phyloP scores from a whole-genome alignment of 2,888 invertebrate species.

The Clivina fossor region DNA sequence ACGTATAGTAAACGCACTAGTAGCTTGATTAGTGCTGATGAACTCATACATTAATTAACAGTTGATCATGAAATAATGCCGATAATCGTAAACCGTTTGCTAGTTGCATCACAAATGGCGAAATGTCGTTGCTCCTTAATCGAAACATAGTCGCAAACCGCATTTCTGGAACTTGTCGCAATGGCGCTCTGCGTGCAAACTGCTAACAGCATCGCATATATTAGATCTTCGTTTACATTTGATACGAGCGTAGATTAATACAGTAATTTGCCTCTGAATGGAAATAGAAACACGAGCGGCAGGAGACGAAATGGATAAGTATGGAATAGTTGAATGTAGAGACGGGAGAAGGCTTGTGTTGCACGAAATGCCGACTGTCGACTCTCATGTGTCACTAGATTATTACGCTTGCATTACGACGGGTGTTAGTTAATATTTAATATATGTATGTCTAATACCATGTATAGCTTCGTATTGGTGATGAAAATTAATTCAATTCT shows the following conservation, averaged over 20 bases:
- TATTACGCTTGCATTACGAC: conserved; percentile 19
- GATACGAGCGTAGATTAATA: conserved; percentile 21
- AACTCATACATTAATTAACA: conserved; percentile 23
- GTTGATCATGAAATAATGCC: conserved; percentile 23
- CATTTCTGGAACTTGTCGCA: background rate
- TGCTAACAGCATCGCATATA: conserved; percentile 16
- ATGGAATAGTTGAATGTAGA: background rate
- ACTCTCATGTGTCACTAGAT: conserved; percentile 15
- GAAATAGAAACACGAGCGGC: conserved; percentile 3
- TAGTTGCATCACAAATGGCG: too few relatives aligned
- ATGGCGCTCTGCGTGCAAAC: conserved; percentile 2
- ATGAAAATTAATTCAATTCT: too few relatives aligned
- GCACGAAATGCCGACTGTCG: background rate
- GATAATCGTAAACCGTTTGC: conserved; percentile 14
- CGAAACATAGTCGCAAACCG: background rate
- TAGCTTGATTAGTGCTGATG: conserved; percentile 19
- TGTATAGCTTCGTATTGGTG: too few relatives aligned
- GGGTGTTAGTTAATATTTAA: conserved; percentile 17
- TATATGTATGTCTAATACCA: too few relatives aligned
- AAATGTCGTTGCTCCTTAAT: background rate
- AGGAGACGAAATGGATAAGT: too few relatives aligned
- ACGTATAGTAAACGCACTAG: too few relatives aligned
- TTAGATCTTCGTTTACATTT: conserved; percentile 23
- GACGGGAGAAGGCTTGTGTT: background rate
- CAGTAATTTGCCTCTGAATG: conserved; percentile 20